Evolutionary conservation across 2,797 vertebrate species (phyloP).

Genomic region (Phalanger gymnotis): DNA sequence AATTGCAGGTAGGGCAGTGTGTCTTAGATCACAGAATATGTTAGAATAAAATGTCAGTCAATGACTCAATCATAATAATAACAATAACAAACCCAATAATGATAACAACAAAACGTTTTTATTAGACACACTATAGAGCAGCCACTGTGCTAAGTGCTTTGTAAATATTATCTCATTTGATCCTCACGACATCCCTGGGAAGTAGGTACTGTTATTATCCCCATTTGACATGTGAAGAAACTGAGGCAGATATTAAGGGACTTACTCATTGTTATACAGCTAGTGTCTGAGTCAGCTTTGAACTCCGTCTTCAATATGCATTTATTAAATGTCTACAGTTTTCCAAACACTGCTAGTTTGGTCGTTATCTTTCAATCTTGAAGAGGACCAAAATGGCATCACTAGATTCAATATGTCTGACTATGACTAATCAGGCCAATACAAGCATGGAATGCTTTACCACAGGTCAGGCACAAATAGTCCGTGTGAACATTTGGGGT

Average conservation of each 20-base stretch:
- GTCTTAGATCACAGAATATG: not conserved
- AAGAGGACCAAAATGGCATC: too few relatives aligned
- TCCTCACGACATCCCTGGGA: not conserved
- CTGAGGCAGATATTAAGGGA: not conserved
- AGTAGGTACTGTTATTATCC: not conserved
- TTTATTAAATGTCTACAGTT: not conserved
- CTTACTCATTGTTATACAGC: not conserved
- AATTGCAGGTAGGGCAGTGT: not conserved
- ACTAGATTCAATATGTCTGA: too few relatives aligned
- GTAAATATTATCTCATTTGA: not conserved
- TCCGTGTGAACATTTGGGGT: too few relatives aligned
- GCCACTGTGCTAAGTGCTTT: not conserved
- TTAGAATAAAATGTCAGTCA: not conserved
- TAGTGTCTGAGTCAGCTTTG: not conserved
- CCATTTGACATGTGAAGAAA: not conserved
- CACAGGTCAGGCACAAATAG: too few relatives aligned
- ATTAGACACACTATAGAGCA: not conserved
- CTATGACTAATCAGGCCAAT: too few relatives aligned
- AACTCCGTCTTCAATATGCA: not conserved
- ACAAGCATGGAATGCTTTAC: too few relatives aligned
- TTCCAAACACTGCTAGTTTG: not conserved
- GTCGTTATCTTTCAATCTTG: too few relatives aligned
- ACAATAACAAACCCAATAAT: not conserved
- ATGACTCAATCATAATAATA: not conserved
- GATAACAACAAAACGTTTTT: not conserved